Conservation (phyloP, 2,113 vertebrate species). For the Platysternon megacephalum region DNA sequence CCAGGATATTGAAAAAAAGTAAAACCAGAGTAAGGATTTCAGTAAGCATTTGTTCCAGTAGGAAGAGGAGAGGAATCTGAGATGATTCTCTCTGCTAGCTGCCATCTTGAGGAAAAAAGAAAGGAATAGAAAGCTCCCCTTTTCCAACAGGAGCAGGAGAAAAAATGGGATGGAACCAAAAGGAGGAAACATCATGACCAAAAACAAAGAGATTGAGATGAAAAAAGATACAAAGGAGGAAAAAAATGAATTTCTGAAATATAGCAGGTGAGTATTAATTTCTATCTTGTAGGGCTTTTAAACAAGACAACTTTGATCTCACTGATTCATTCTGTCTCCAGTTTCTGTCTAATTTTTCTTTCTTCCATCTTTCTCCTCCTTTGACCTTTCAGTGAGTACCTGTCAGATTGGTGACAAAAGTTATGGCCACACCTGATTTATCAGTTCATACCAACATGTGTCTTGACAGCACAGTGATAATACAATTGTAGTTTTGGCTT, state of each 20-base stretch:
- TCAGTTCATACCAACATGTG: background rate
- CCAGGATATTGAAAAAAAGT: background rate
- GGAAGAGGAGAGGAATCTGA: background rate
- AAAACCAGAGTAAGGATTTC: background rate
- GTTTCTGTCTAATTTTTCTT: no score
- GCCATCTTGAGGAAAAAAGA: background rate
- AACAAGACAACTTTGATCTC: background rate
- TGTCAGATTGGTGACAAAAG: background rate
- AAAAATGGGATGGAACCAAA: background rate
- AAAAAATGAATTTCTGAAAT: background rate
- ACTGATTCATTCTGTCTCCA: background rate
- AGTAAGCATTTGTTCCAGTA: background rate
- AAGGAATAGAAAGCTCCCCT: background rate
- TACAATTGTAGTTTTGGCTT: background rate
- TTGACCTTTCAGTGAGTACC: background rate
- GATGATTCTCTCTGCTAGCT: background rate
- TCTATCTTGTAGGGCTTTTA: background rate
- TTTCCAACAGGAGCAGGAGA: no score
- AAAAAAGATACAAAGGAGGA: background rate
- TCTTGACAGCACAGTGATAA: background rate
- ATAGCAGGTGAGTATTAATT: background rate
- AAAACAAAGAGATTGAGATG: background rate
- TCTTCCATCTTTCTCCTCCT: background rate
- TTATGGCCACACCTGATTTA: background rate
- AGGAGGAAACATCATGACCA: background rate